Evolutionary conservation across 2,888 invertebrate species (phyloP).

Genomic region (Apotomis capreana): DNA sequence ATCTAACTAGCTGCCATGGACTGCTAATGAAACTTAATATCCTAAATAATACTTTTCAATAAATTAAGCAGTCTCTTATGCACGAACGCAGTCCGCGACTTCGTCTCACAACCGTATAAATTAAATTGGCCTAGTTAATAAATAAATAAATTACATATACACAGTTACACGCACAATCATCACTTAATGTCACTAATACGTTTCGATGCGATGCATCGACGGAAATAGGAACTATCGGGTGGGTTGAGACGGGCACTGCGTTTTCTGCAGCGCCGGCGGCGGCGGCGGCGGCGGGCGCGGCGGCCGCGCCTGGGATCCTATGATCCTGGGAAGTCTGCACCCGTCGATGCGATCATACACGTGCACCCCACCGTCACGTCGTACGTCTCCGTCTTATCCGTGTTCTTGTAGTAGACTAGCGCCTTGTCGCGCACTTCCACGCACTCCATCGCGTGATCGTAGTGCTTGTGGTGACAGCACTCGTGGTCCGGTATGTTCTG

Average conservation of each 20-base stretch:
- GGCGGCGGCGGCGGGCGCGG: slow-evolving; percentile 19
- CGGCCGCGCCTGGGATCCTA: slow-evolving; percentile 44
- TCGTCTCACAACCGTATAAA: slow-evolving; percentile 46
- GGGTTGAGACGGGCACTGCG: slow-evolving; percentile 10
- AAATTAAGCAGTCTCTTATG: slow-evolving; percentile 35
- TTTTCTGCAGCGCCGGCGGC: slow-evolving; percentile 15
- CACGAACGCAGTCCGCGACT: slow-evolving; percentile 15
- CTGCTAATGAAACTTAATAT: slow-evolving; percentile 15
- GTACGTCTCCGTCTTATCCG: slow-evolving; percentile 46
- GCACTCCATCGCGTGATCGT: slow-evolving; percentile 65
- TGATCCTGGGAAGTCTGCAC: slow-evolving; percentile 45
- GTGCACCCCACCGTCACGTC: slow-evolving; percentile 74
- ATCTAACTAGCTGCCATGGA: slow-evolving; percentile 22
- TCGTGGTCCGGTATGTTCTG: slow-evolving; percentile 60
- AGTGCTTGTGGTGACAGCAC: slow-evolving; percentile 69
- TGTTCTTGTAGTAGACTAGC: slow-evolving; percentile 63
- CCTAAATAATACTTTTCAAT: slow-evolving; percentile 23
- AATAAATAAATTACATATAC: slow-evolving; percentile 45
- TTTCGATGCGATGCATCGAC: slow-evolving; percentile 22
- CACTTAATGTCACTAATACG: slow-evolving; percentile 18
- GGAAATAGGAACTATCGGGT: slow-evolving; percentile 43
- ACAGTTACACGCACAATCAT: neutral
- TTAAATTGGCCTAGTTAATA: slow-evolving; percentile 42
- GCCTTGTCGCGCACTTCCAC: slow-evolving; percentile 73
- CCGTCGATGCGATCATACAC: slow-evolving; percentile 65